Evolutionary conservation across 2,797 vertebrate genomes (phyloP).

Genomic region (Fistularia tabacaria): DNA sequence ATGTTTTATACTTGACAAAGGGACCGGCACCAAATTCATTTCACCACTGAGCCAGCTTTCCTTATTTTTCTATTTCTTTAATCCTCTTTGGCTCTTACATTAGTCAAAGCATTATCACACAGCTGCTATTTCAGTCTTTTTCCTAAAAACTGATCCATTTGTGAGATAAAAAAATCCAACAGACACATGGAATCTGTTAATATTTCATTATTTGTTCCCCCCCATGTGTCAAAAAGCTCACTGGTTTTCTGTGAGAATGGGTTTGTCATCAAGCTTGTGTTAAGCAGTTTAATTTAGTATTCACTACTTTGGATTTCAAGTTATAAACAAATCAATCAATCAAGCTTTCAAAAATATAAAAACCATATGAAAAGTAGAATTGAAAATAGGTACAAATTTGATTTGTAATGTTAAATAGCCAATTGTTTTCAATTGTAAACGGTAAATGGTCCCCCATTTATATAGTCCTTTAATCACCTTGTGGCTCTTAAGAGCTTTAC

Average conservation of each 20-base stretch:
- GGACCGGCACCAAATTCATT: conserved; percentile 40
- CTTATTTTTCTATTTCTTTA: conserved; percentile 14
- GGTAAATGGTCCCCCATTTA: too few species aligned
- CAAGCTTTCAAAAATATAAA: too few species aligned
- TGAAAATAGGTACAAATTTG: too few species aligned
- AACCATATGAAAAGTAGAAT: too few species aligned
- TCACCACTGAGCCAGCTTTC: conserved; percentile 11
- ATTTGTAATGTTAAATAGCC: too few species aligned
- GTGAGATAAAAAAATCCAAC: conserved; percentile 38
- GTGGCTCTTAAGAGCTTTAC: too few species aligned
- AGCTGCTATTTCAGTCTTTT: conserved; percentile 33
- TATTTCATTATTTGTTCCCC: conserved; percentile 59
- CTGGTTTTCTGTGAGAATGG: too few species aligned
- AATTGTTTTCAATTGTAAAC: too few species aligned
- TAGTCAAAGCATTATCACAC: conserved; percentile 35
- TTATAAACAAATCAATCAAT: too few species aligned
- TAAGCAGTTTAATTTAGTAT: neutral
- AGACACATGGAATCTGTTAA: conserved; percentile 53
- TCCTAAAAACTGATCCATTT: conserved; percentile 44
- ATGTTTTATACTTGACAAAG: conserved; percentile 53
- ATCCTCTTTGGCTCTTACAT: conserved; percentile 22
- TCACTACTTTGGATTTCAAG: too few species aligned
- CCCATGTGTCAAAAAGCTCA: conserved; percentile 12
- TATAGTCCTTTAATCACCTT: too few species aligned
- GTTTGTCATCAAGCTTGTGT: conserved; percentile 42